Evolutionary conservation across 2,797 vertebrate species (phyloP).

Genomic region (Lagodon rhomboides): DNA sequence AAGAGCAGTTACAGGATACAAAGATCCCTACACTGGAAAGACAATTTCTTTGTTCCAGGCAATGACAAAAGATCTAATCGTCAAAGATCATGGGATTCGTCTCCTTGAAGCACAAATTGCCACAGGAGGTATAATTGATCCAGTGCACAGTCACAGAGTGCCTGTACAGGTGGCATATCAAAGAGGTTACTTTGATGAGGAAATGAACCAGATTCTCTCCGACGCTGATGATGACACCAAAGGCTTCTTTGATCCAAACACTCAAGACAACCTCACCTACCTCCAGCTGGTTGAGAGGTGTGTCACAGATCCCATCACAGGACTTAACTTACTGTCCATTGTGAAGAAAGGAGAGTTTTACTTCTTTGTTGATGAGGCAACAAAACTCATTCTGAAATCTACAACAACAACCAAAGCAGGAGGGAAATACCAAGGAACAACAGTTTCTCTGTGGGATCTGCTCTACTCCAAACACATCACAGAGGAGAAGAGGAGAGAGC

Average conservation of each 20-base stretch:
- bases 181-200: slow-evolving; percentile 87
- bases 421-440: slow-evolving; percentile 82
- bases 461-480: slow-evolving; percentile 88
- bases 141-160: slow-evolving; percentile 86
- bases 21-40: slow-evolving; percentile 87
- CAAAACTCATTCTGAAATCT: slow-evolving; percentile 78
- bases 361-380: slow-evolving; percentile 84
- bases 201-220: slow-evolving; percentile 86
- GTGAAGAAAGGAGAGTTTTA: slow-evolving; percentile 86
- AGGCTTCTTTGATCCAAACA: slow-evolving; percentile 92
- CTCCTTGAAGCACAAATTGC: slow-evolving; percentile 92
- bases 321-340: slow-evolving; percentile 85
- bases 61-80: slow-evolving; percentile 89
- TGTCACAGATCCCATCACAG: slow-evolving; percentile 83
- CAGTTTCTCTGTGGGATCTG: slow-evolving; percentile 87
- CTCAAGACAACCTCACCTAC: slow-evolving; percentile 90
- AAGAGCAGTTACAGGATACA: slow-evolving; percentile 88
- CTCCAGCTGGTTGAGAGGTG: slow-evolving; percentile 89
- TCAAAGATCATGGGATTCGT: slow-evolving; percentile 86
- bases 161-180: slow-evolving; percentile 88
- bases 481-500: slow-evolving; percentile 82
- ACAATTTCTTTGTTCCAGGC: slow-evolving; percentile 90
- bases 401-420: slow-evolving; percentile 58
- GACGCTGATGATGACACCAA: slow-evolving; percentile 89
- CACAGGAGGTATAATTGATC: slow-evolving; percentile 90